Base-by-base conservation (phyloP, 2,797 vertebrate species). In the Arremon brunneinucha region DNA sequence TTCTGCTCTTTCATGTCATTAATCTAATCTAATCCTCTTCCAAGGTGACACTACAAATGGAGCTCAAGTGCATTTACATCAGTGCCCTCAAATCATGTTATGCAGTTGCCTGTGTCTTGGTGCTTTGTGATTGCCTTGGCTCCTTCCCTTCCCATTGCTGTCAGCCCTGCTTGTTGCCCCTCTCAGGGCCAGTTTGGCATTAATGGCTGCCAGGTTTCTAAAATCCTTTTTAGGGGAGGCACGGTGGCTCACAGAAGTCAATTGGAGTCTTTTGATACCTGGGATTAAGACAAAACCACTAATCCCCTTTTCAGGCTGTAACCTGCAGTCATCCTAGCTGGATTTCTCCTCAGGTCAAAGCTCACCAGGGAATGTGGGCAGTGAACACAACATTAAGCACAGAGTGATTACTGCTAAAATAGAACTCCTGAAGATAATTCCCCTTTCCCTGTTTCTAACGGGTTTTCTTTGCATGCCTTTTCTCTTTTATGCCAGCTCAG, bases 31-130 rank as follows among this genome's bases (percentile, higher is more conserved):
- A 95, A 94, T 94, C 68, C 81, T 60, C 11, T 83, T 94, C 85
- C 94, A 94, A 95, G 90, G 93, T 94, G 91, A 94, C 93, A 79
- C 86, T 11, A 41, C 50, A 95, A 94, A 91, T 50, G 43, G 85
- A 91, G 49, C 64, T 68, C 52, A 47, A 70, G 39, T 60, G 49
- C 44, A 68, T 92, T 91, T 75, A 59, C 59, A 70, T 65, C 53
- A 67, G 43, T 79, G 41, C 32, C 49, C 83, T 90, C 67, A 82
- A 91, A 93, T 60, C 83, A 49, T 20, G 18, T 56, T 63, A 27
- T 19, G 13, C 27, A 75, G 39, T 0, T 63, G 59, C 47, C 39
- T 76, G 12, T 47, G 17, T 34, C 32, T 46, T 32, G 65, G 32
- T 83, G 39, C 57, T 92, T 79, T 74, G 67, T 0, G 2, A 64